Evolutionary conservation across 2,888 invertebrate genomes (phyloP), one percentile per base, ranked within the genome.

Genomic region (Dorcus parallelipipedus): DNA sequence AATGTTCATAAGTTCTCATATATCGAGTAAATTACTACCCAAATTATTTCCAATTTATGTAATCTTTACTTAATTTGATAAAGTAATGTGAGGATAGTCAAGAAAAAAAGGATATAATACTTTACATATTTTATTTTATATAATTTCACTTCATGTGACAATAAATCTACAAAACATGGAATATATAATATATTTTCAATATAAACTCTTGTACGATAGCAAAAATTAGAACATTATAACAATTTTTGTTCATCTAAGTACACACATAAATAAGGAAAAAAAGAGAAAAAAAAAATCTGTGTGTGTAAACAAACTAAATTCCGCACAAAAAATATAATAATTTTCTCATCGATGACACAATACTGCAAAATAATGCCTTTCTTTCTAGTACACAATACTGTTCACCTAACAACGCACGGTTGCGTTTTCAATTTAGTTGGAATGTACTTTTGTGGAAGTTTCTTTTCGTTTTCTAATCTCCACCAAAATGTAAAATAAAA

Each of bases 111-210:
- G 38, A 6, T 9, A 3, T 33, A 53, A 53, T 43, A 45, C 45
- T 55, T 59, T 52, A 54, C 58, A 54, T 49, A 58, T 54, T 59
- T 61, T 55, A 53, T 56, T 56, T 55, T 64, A 61, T 60, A 62
- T 66, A 64, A 58, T 64, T 66, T 52, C 60, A 73, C 69, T 67
- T 73, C 67, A 66, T 67, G 69, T 70, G 71, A 71, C 69, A 72
- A 75, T 74, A 73, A 71, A 72, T 75, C 74, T 76, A 76, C 74
- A 75, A 76, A 76, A 76, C 75, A 74, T 75, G 74, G 75, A 74
- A 76, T 76, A 76, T 76, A 76, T 69, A 63, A 64, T 64, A 56
- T 64, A 61, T 67, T 73, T 72, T 72, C 69, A 72, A 73, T 76
- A 75, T 76, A 76, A 76, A 76, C 76, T 76, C 75, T 76, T 73